Evolutionary conservation across 2,888 invertebrate species (phyloP), one percentile per base, ranked within the genome.

Genomic region (Drosophila cracens): DNA sequence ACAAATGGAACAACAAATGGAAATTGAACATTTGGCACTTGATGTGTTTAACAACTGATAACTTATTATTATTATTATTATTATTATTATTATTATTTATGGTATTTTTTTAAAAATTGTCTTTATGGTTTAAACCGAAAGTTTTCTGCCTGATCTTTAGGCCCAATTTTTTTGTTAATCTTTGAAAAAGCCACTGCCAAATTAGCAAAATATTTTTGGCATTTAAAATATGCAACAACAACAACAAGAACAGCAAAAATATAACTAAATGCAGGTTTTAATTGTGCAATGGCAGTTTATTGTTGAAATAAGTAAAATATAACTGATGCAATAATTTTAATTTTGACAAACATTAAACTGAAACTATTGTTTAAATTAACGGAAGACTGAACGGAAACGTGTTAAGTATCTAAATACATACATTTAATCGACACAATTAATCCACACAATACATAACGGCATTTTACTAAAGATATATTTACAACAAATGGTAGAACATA

Each of bases 231-330:
- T 54, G 65, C 62, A 76, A 78, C 72, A 25, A 46, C 25, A 46
- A 46, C 25, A 46, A 46, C 21, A 46, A 46, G 46, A 16, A 46
- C 16, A 74, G 70, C 76, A 65, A 73, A 77, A 74, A 81, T 79
- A 82, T 70, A 89, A 90, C 82, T 80, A 64, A 91, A 87, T 92
- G 92, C 92, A 92, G 92, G 92, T 92, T 90, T 89, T 81, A 79
- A 91, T 91, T 89, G 92, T 92, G 92, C 92, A 92, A 92, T 92
- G 90, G 91, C 92, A 92, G 86, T 87, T 79, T 59, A 69, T 74
- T 79, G 83, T 81, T 83, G 85, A 86, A 88, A 83, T 72, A 88
- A 86, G 76, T 82, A 74, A 81, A 74, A 81, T 53, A 29, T 60
- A 69, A 58, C 48, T 59, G 21, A 58, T 68, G 27, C 34, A 68